phyloP scores from a whole-genome alignment of 2,113 vertebrate genomes.

The Phoenicopterus ruber region DNA sequence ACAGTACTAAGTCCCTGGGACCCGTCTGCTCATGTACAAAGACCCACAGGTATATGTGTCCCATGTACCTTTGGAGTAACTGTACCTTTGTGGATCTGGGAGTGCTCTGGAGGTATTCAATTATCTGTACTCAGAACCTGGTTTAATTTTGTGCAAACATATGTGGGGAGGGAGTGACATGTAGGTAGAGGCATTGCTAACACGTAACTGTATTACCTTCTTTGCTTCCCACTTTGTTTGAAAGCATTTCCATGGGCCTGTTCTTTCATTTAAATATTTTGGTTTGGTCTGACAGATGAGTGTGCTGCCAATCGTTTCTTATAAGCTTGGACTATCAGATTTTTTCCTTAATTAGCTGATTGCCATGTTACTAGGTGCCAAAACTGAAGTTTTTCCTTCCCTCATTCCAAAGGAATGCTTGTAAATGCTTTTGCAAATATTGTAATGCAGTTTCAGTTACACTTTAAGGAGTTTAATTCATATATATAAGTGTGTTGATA shows the following conservation, averaged over 20 bases:
- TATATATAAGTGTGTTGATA: background rate
- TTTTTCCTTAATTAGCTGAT: conserved; percentile 7
- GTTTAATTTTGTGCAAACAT: background rate
- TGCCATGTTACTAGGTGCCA: background rate
- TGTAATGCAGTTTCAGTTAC: background rate
- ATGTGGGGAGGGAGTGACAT: background rate
- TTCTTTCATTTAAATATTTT: background rate
- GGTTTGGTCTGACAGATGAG: background rate
- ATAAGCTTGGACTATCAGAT: background rate
- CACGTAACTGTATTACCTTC: background rate
- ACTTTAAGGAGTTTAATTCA: conserved; percentile 22
- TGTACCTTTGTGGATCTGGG: background rate
- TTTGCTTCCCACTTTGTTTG: background rate
- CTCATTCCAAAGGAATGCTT: background rate
- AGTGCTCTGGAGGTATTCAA: background rate
- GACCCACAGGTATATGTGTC: background rate
- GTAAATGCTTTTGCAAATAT: conserved; percentile 3
- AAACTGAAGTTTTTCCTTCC: background rate
- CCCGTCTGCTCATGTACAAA: background rate
- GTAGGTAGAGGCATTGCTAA: background rate
- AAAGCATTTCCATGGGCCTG: background rate
- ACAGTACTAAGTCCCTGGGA: background rate
- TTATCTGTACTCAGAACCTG: background rate
- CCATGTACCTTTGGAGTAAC: background rate
- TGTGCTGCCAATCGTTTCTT: background rate